Base-by-base conservation (phyloP, 2,888 invertebrate genomes). In the Hirtodrosophila trivittata region DNA sequence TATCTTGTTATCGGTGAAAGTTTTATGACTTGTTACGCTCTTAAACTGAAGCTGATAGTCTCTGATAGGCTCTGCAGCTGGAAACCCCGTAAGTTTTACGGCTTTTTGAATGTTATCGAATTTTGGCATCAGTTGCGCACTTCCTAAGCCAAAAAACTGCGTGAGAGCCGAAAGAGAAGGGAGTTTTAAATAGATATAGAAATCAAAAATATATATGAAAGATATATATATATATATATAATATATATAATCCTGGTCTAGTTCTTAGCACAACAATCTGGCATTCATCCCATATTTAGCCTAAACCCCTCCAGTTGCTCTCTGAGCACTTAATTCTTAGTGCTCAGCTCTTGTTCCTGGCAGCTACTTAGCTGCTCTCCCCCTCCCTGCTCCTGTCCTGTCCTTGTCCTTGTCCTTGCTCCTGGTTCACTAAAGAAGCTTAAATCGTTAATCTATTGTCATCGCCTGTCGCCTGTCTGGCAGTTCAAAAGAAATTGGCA, bases 1-100 rank as follows among this genome's bases (percentile, higher is more conserved):
- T 73, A 82, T 85, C 78, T 30, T 8, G 5, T 45, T 46, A 68
- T 75, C 76, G 86, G 83, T 60, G 80, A 80, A 80, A 80, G 80
- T 80, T 85, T 80, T 85, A 80, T 57, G 80, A 50, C 76, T 57
- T 58, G 73, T 75, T 72, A 64, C 69, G 72, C 47, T 84, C 72
- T 8, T 43, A 28, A 59, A 59, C 47, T 28, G 16, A 32, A 54
- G 38, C 43, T 32, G 50, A 69, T 65, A 13, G 26, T 9, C n/a
- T 10, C 21, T 55, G 16, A n/a, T n/a, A 28, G 28, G 3, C 7
- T 7, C 9, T 28, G 43, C 68, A 66, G 28, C 50, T 47, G 64
- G 5, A 14, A 32, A 41, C 1, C 39, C 51, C 35, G 10, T 37
- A 33, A 38, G 8, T 66, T 76, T 76, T 63, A 73, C 67, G 41